Base-by-base conservation (phyloP, 1,140 invertebrate genomes). In the Anastrepha obliqua region DNA sequence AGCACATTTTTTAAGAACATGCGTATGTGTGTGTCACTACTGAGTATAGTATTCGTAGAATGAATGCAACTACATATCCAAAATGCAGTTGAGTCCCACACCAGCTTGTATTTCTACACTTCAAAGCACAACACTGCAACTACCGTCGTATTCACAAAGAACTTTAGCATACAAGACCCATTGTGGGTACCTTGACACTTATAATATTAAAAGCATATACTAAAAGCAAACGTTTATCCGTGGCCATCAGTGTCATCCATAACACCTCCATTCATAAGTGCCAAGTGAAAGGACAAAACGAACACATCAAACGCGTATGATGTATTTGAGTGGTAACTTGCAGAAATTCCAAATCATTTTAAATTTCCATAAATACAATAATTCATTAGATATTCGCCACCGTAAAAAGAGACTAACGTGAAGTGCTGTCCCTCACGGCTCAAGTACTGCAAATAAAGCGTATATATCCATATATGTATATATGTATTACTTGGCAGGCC, bases 351-450 rank as follows among this genome's bases (percentile, higher is more conserved):
- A 81, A 81, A 47, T n/a, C 67, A 74, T 42, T 74, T 74, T 15
- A n/a, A 55, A 81, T 81, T 81, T 81, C 55, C 74, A 81, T 81
- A 81, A 81, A 81, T n/a, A n/a, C n/a, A n/a, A n/a, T 81, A 81
- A 81, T 81, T 81, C 44, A 81, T 81, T 20, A 58, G 47, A 20
- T 5, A 55, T 8, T 3, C 44, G 74, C n/a, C 5, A 7, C 11
- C 6, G 51, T 11, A 55, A 15, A 62, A 62, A 4, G 60, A 62
- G 60, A 13, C 8, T 62, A 6, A 6, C 29, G 39, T 44, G 29
- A 42, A 44, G 64, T 65, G 20, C 29, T 17, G 6, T 20, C 67
- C 11, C 29, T 29, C 29, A 44, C 51, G 44, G 3, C 39, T 44
- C 67, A 62, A 6, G 51, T 55, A 0, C 51, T 55, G 51, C 9